Percentiles rank a stretch among this genome's conserved stretches.
Evolutionary conservation across 1,140 invertebrate species (phyloP).

Genomic region (Cardiocondyla obscurior): DNA sequence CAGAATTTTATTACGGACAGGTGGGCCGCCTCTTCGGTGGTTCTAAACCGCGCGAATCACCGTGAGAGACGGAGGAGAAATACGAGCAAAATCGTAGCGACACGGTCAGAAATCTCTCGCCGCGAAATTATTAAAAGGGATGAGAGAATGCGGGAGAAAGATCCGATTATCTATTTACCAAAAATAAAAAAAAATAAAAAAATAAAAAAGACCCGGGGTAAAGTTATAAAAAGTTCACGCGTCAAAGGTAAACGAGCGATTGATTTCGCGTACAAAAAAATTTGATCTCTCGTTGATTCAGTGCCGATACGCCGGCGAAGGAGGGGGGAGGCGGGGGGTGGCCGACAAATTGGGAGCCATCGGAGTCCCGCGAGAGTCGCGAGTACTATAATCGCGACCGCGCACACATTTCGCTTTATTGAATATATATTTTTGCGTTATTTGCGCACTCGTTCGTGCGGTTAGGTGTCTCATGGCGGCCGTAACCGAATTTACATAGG

Average conservation of each 20-base stretch:
- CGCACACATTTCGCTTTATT: constrained; percentile 1
- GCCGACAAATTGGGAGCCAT: background rate
- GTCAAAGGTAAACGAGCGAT: background rate
- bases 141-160: background rate
- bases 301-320: background rate
- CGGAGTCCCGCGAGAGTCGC: background rate
- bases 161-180: background rate
- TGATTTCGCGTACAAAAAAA: background rate
- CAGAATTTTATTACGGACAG: constrained; percentile 47
- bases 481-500: constrained; percentile 47
- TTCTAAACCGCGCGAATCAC: background rate
- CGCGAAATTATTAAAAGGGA: background rate
- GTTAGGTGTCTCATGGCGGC: constrained; percentile 42
- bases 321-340: no score
- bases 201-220: background rate
- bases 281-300: background rate
- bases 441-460: constrained; percentile 37
- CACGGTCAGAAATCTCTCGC: background rate
- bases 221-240: background rate
- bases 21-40: background rate
- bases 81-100: background rate
- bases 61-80: background rate
- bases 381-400: background rate
- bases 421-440: constrained; percentile 37
- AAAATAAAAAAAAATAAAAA: background rate